Evolutionary conservation across 1,140 invertebrate genomes (phyloP), one percentile per base, ranked within the genome.

Genomic region (Drosophila pseudoananassae): DNA sequence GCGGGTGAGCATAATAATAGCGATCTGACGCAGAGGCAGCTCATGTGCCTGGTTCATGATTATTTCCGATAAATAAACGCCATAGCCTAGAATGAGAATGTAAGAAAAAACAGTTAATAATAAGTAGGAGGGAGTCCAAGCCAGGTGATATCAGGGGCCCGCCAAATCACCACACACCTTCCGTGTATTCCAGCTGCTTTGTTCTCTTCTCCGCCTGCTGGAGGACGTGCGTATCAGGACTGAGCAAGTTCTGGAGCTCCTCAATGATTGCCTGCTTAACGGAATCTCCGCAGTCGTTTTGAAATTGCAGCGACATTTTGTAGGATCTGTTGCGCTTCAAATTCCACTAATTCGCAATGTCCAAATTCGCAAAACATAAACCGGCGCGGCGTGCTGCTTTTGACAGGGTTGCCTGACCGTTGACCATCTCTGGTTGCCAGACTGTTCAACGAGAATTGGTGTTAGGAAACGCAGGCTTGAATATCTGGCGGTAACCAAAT

Each of bases 1-100:
- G 63, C 96, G 95, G 53, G 95, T 96, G 10, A 97, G 92, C 51
- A 97, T 92, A 15, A 97, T 94, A 15, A 95, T 95, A 0, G 96
- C 94, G 57, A 97, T 92, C 85, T 97, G 96, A 55, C 96, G 92
- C 56, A 95, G 92, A 12, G 95, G 92, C 40, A 95, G 90, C 51
- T 92, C 93, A n/a, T 94, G 94, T 76, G 93, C 93, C n/a, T 93
- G 92, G 90, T 96, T 95, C 23, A 96, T 91, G 3, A 95, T 95
- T 49, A 96, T 93, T 91, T 97, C 95, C 1, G 95, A 94, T 47
- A 97, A 90, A 90, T 95, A 94, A 40, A 96, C 93, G 51, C 95
- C 95, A 94, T 95, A 96, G 61, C 96, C 95, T 93, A 54, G 5
- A 76, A 80, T 17, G 25, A 20, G 7, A 0, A 29, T 43, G 38